Evolutionary conservation across 2,113 vertebrate species (phyloP).

Genomic region (Paralichthys olivaceus): DNA sequence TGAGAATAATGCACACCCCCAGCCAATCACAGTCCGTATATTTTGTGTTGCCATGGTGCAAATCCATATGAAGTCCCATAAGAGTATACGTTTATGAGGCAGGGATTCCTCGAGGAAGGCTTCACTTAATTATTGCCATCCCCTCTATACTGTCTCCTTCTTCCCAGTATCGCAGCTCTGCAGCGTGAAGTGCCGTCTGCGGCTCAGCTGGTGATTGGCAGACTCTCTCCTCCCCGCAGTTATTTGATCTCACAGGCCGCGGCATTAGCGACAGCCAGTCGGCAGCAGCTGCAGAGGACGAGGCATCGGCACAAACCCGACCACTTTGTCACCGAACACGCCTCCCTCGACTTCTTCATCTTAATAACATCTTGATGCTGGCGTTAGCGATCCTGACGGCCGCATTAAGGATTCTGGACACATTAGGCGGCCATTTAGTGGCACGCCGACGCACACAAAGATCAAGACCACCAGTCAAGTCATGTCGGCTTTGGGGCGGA

Average conservation of each 20-base stretch:
- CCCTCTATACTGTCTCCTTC: constrained; percentile 17
- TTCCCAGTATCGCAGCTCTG: constrained; percentile 18
- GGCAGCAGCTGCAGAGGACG: constrained; percentile 17
- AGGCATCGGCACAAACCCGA: constrained; percentile 38
- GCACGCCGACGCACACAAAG: constrained; percentile 8
- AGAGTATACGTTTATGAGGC: not conserved
- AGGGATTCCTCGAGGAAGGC: not conserved
- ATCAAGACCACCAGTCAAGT: constrained; percentile 9
- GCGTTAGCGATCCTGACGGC: constrained; percentile 37
- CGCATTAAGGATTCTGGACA: constrained; percentile 27
- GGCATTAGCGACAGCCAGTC: constrained; percentile 61
- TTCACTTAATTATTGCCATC: not conserved
- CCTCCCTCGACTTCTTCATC: constrained; percentile 63
- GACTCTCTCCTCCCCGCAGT: constrained; percentile 52
- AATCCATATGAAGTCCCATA: not conserved
- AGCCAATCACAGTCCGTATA: not conserved
- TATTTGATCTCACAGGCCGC: constrained; percentile 65
- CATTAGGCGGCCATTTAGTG: not conserved
- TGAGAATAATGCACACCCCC: constrained; percentile 16
- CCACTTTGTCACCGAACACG: constrained; percentile 63
- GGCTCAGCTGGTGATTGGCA: constrained; percentile 63
- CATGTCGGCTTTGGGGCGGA: not conserved
- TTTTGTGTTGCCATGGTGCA: not conserved
- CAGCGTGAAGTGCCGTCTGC: constrained; percentile 39
- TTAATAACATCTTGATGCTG: constrained; percentile 68